Conservation (phyloP, 2,888 invertebrate species). For the Pyrgus malvae region DNA sequence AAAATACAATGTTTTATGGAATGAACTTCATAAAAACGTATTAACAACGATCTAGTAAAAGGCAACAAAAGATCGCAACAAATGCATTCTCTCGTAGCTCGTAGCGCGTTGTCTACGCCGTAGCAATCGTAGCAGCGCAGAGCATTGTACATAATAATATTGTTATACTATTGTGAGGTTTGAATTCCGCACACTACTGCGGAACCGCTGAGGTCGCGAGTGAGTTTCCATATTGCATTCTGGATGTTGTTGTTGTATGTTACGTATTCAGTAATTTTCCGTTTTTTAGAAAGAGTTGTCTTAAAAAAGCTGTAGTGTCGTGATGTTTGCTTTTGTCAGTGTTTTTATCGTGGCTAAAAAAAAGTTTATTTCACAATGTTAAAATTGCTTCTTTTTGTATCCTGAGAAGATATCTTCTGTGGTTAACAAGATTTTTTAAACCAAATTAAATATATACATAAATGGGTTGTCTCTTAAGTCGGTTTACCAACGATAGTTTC, state of each 20-base stretch:
- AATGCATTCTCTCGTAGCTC: constrained; percentile 34
- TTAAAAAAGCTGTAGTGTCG: too few relatives aligned
- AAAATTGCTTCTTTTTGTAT: too few relatives aligned
- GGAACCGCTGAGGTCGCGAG: constrained; percentile 46
- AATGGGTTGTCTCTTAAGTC: too few relatives aligned
- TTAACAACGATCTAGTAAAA: constrained; percentile 19
- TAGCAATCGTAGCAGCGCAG: constrained; percentile 36
- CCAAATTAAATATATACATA: too few relatives aligned
- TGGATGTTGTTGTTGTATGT: constrained; percentile 11
- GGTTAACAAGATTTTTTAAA: too few relatives aligned
- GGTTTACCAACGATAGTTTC: too few relatives aligned
- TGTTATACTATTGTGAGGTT: constrained; percentile 40
- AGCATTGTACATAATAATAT: constrained; percentile 25
- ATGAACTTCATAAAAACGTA: constrained; percentile 5
- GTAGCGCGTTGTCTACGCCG: constrained; percentile 36
- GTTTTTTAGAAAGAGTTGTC: background rate
- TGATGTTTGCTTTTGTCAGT: too few relatives aligned
- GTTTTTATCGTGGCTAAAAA: too few relatives aligned
- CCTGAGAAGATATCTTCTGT: too few relatives aligned
- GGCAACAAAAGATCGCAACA: constrained; percentile 23
- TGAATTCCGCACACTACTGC: constrained; percentile 48
- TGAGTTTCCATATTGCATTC: constrained; percentile 71
- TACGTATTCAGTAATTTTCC: constrained; percentile 1
- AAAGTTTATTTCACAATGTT: too few relatives aligned
- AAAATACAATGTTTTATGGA: too few relatives aligned